Evolutionary conservation across 2,888 invertebrate species (phyloP).

Genomic region (Cantharis rustica): DNA sequence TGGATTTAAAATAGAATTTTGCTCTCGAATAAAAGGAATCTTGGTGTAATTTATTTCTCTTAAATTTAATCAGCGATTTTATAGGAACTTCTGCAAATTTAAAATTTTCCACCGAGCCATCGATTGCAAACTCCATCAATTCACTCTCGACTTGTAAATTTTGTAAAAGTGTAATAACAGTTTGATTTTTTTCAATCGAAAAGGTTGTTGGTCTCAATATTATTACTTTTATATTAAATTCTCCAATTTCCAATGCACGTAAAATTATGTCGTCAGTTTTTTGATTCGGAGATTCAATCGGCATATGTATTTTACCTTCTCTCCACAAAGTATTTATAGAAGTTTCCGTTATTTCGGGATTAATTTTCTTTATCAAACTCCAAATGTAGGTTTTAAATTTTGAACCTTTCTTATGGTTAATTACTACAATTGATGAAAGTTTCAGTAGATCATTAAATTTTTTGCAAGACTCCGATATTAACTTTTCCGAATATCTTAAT

Average conservation of each 20-base stretch:
- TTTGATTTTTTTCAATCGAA: not conserved
- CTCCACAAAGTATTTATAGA: slow-evolving; percentile 14
- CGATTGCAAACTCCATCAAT: not conserved
- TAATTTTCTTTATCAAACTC: slow-evolving; percentile 3
- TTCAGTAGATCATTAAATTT: slow-evolving; percentile 3
- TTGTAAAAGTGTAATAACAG: slow-evolving; percentile 7
- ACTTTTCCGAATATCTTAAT: not conserved
- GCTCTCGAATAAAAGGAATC: slow-evolving; percentile 3
- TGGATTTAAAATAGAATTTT: not conserved
- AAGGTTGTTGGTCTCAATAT: slow-evolving; percentile 10
- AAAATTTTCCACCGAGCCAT: slow-evolving; percentile 3
- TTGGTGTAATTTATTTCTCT: not conserved
- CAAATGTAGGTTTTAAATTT: slow-evolving; percentile 9
- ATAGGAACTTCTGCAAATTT: not conserved
- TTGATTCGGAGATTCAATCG: slow-evolving; percentile 4
- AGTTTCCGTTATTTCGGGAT: not conserved
- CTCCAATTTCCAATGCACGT: slow-evolving; percentile 11
- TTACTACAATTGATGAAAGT: slow-evolving; percentile 2
- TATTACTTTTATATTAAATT: slow-evolving; percentile 12
- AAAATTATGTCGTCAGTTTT: slow-evolving; percentile 11
- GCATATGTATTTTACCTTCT: slow-evolving; percentile 18
- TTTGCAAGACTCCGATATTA: not conserved
- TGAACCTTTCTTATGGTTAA: slow-evolving; percentile 9
- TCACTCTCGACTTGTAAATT: not conserved
- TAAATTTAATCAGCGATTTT: not conserved